Evolutionary conservation across 2,113 vertebrate genomes (phyloP), one percentile per base, ranked within the genome.

Genomic region (Sorex araneus): DNA sequence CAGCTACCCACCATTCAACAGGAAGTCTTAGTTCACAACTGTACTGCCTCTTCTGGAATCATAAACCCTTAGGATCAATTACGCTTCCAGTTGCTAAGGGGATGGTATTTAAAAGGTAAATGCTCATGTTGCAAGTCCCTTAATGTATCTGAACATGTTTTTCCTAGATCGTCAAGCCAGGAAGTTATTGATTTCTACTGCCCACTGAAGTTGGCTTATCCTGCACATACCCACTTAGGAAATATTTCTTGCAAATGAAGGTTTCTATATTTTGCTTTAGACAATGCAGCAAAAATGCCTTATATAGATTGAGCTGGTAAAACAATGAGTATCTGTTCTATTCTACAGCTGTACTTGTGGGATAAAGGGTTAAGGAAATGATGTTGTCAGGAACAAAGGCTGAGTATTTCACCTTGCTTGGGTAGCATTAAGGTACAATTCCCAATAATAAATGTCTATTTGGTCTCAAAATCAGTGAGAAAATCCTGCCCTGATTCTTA

Each of bases 401-500:
- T 88, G 69, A 40, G 11, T 32, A 16, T 54, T 57, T 73, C 9
- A 2, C 25, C n/a, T 80, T 84, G 19, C 57, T 43, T 89, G 36
- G 80, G 32, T 74, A 70, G 25, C 54, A 75, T 19, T 47, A 83
- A 50, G 63, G 9, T 32, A 7, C 9, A 45, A 0, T 47, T 8
- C 25, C 28, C 28, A 45, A 63, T 47, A 15, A 34, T 5, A 82
- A 50, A 43, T 0, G 6, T 16, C 40, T 23, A 76, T 7, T 7
- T 8, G 10, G 30, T 77, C 81, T 78, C 43, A 82, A 92, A 83
- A 84, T 66, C 57, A n/a, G 36, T 47, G 70, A 84, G 25, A 21
- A 92, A 87, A 85, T 79, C 28, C 23, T 27, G 70, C 10, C 16
- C 36, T 60, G 57, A 63, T 93, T 73, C 78, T 92, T 88, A 88